Evolutionary conservation across 2,113 vertebrate species (phyloP).

Genomic region (Eulemur rufifrons): DNA sequence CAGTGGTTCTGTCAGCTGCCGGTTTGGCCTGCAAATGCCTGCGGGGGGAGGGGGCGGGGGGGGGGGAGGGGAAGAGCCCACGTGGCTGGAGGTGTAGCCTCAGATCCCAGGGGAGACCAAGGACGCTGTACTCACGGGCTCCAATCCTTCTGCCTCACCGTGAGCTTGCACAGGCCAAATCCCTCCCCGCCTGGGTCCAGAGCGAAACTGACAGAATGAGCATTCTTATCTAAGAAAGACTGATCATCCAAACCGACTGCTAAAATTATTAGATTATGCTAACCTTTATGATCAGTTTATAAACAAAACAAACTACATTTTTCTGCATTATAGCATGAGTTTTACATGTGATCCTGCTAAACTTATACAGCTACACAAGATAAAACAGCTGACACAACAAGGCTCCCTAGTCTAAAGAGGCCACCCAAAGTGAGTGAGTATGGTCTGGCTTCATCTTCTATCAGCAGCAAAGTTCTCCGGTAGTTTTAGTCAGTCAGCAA

Average conservation of each 20-base stretch:
- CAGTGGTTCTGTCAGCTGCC: background rate
- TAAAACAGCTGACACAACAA: background rate
- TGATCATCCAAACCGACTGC: background rate
- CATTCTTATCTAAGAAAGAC: background rate
- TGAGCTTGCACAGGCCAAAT: accelerated
- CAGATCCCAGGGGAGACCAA: accelerated
- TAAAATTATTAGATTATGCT: background rate
- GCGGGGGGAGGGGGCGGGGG: no score
- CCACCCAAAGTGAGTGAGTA: background rate
- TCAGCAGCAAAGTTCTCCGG: background rate
- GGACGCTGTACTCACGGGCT: no score
- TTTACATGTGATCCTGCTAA: background rate
- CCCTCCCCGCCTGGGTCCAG: background rate
- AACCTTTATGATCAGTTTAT: background rate
- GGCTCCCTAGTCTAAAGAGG: background rate
- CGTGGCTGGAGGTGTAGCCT: no score
- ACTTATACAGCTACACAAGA: background rate
- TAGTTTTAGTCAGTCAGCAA: conserved; percentile 23
- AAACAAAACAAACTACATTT: background rate
- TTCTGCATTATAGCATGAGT: background rate
- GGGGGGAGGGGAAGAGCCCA: background rate
- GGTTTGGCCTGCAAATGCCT: background rate
- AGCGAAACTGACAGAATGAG: background rate
- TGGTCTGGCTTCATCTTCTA: background rate
- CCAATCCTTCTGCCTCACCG: background rate